Evolutionary conservation across 2,888 invertebrate species (phyloP), one percentile per base, ranked within the genome.

Genomic region (Venusia cambrica): DNA sequence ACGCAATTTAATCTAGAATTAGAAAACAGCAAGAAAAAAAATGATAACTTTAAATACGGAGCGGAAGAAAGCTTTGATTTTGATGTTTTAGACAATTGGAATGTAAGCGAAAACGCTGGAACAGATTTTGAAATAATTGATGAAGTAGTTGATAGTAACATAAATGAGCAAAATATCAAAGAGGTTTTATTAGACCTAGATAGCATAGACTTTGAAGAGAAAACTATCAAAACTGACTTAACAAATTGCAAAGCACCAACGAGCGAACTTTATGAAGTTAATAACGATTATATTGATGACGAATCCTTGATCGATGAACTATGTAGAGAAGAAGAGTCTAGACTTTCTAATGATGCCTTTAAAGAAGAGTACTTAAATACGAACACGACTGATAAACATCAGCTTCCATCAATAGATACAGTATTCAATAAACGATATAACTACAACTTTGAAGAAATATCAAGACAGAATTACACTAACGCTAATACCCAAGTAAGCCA

Each of bases 1-100:
- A 70, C 84, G 13, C 84, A 87, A 44, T 88, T 88, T 24, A 88
- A 87, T 65, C 47, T 87, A 36, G 88, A 87, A 65, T 42, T 88
- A 44, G 88, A 88, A 49, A 83, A 83, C 43, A 69, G 74, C n/a
- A 76, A 67, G 31, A 65, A 45, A 8, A 72, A 73, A 53, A 58
- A 53, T 8, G 83, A 85, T 18, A 69, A 33, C 40, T 85, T 85
- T 28, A 84, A 77, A 49, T 77, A 65, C 40, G 83, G 80, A 1
- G 62, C 64, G 0, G 84, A 84, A 56, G 81, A 84, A 48, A 85
- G 83, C 33, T 85, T 84, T 27, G 78, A 85, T 51, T 85, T 85
- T 44, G 80, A 84, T 66, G 75, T 79, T 13, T 50, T 84, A 6
- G 73, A 79, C 8, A 64, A 45, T 46, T 83, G 80, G 78, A 71